These are phyloP conservation scores for Schrankia costaestrigalis DNA, from an alignment of 2,888 invertebrate genomes.

Conservation along the genomic window DNA sequence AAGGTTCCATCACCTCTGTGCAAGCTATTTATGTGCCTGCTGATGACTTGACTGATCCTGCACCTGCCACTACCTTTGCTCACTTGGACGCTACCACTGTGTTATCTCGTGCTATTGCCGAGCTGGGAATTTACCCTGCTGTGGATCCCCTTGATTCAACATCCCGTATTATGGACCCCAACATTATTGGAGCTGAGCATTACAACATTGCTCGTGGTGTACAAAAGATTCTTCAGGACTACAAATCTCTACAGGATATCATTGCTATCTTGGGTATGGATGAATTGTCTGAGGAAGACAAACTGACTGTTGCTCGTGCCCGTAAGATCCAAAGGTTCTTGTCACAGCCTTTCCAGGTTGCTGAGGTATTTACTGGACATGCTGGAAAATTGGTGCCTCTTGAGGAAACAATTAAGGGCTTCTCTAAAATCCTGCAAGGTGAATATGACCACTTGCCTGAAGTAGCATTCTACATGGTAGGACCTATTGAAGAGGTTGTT, in stretches of 20 bases:
- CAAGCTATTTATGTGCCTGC: slow-evolving; percentile 98
- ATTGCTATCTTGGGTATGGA: slow-evolving; percentile 94
- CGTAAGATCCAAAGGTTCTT: slow-evolving; percentile 97
- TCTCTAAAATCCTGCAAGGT: slow-evolving; percentile 90
- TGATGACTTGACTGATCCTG: slow-evolving; percentile 97
- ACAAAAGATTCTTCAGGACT: slow-evolving; percentile 94
- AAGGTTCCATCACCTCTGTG: slow-evolving; percentile 97
- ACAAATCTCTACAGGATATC: slow-evolving; percentile 90
- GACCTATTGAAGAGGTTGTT: slow-evolving; percentile 86
- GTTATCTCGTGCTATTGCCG: slow-evolving; percentile 94
- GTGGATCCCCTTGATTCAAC: slow-evolving; percentile 97
- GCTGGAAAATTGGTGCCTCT: slow-evolving; percentile 94
- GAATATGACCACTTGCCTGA: slow-evolving; percentile 95
- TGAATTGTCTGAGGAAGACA: slow-evolving; percentile 97
- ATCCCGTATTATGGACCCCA: slow-evolving; percentile 96
- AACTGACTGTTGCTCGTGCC: slow-evolving; percentile 94
- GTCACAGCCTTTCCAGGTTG: slow-evolving; percentile 95
- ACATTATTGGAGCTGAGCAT: slow-evolving; percentile 93
- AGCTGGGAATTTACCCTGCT: slow-evolving; percentile 96
- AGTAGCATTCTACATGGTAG: slow-evolving; percentile 98
- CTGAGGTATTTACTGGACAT: slow-evolving; percentile 96
- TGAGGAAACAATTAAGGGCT: slow-evolving; percentile 93
- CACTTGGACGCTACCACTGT: slow-evolving; percentile 98
- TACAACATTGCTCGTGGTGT: slow-evolving; percentile 95
- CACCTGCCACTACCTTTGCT: slow-evolving; percentile 97